Evolutionary conservation across 1,140 invertebrate genomes (phyloP).

Genomic region (Magallana gigas): DNA sequence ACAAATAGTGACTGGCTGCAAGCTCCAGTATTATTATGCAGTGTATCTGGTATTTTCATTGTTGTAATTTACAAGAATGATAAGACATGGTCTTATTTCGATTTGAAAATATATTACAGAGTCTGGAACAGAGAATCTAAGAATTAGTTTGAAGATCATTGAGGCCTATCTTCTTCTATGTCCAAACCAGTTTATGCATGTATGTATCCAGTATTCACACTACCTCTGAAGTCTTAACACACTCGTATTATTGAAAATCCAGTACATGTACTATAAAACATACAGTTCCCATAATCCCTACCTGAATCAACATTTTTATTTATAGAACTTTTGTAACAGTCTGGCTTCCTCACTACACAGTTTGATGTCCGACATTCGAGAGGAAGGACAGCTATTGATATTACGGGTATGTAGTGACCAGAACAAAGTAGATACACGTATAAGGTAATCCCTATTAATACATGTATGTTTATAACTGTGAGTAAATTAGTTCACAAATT

Average conservation of each 20-base stretch:
- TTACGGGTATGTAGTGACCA: slow-evolving; percentile 81
- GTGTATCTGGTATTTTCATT: not conserved
- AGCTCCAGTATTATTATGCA: not conserved
- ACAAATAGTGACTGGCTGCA: not conserved
- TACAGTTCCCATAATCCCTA: too few species aligned
- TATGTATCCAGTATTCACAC: slow-evolving; percentile 72
- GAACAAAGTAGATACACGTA: too few species aligned
- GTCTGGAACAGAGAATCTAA: slow-evolving; percentile 88
- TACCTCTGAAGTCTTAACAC: slow-evolving; percentile 80
- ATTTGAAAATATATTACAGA: slow-evolving; percentile 81
- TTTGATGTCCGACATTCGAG: slow-evolving; percentile 88
- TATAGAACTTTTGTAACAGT: slow-evolving; percentile 82
- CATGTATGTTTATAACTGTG: too few species aligned
- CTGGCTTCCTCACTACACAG: slow-evolving; percentile 85
- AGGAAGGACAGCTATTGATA: slow-evolving; percentile 88
- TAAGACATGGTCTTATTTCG: not conserved
- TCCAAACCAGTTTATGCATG: slow-evolving; percentile 88
- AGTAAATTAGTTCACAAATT: too few species aligned
- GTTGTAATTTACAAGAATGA: not conserved
- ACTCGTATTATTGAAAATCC: too few species aligned
- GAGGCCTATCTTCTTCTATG: slow-evolving; percentile 91
- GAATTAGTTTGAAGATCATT: slow-evolving; percentile 88
- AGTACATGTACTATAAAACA: too few species aligned
- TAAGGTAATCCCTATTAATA: too few species aligned
- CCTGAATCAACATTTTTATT: slow-evolving; percentile 15